phyloP scores from a whole-genome alignment of 2,113 vertebrate species.

The Cercocebus atys region DNA sequence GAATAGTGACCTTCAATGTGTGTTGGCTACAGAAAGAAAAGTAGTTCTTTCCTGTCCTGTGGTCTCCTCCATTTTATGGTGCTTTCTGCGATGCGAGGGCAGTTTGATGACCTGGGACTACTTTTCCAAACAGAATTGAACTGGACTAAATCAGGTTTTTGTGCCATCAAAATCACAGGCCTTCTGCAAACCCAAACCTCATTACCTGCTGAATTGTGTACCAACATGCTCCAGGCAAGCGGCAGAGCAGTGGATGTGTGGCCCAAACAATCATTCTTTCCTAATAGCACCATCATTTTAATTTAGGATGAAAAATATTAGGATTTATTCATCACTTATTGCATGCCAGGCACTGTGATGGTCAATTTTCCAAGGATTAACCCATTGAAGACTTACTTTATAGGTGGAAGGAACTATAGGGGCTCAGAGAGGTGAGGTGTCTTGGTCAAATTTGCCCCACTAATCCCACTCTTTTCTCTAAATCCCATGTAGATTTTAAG shows the following conservation, averaged over 20 bases:
- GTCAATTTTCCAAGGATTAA: background rate
- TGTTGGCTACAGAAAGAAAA: background rate
- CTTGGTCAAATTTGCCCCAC: background rate
- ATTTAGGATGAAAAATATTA: background rate
- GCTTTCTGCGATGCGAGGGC: background rate
- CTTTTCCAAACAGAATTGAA: background rate
- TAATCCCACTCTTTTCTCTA: background rate
- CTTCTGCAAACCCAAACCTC: background rate
- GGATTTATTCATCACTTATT: background rate
- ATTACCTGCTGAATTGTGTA: background rate
- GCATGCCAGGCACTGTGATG: background rate
- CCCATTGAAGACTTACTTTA: background rate
- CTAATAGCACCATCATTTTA: background rate
- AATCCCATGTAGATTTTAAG: background rate
- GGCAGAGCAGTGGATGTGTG: background rate
- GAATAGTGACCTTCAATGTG: background rate
- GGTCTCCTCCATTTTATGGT: background rate
- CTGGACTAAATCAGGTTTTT: background rate
- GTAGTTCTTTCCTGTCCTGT: background rate
- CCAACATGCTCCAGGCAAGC: background rate
- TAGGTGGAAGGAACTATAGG: background rate
- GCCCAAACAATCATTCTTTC: background rate
- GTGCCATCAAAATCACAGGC: background rate
- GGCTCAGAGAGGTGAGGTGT: background rate
- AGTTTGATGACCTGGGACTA: background rate